Evolutionary conservation across 1,140 invertebrate species (phyloP).

Genomic region (Ostrea denselamellosa): DNA sequence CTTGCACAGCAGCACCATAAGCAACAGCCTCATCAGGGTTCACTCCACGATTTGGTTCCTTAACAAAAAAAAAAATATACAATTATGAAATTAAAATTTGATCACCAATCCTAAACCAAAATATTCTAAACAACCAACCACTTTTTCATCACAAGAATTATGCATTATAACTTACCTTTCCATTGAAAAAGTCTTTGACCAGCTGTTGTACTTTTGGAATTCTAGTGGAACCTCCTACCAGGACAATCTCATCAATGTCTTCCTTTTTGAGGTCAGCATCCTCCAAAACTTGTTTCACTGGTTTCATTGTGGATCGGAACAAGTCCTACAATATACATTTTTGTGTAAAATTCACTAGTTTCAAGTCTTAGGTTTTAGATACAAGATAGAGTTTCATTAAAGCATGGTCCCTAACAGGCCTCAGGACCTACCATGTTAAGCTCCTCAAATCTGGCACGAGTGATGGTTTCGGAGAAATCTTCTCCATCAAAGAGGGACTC

Average conservation of each 20-base stretch:
- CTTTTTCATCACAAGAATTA: neutral
- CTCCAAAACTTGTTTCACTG: constrained; percentile 89
- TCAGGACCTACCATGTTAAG: constrained; percentile 90
- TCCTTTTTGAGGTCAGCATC: constrained; percentile 99
- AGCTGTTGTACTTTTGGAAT: constrained; percentile 99
- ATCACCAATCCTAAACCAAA: too few species aligned
- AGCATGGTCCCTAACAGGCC: neutral
- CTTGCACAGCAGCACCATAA: constrained; percentile 99
- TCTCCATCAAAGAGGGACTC: constrained; percentile 99
- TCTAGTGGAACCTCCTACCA: constrained; percentile 99
- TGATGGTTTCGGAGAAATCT: constrained; percentile 99
- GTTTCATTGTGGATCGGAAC: constrained; percentile 98
- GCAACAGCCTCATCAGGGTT: constrained; percentile 92
- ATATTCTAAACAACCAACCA: too few species aligned
- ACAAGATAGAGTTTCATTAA: neutral
- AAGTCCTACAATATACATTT: constrained; percentile 84
- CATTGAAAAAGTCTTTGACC: constrained; percentile 98
- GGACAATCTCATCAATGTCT: constrained; percentile 98
- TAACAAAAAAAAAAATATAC: constrained; percentile 49
- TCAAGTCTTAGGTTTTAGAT: neutral
- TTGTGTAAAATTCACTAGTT: neutral
- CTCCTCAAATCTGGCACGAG: constrained; percentile 99
- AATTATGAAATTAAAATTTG: neutral
- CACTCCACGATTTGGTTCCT: constrained; percentile 97
- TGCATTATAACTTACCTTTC: constrained; percentile 67